A percentile compares a stretch with the other conserved stretches of the same genome.
These are phyloP conservation scores for Percina caprodes DNA, from an alignment of 2,113 vertebrate genomes.

Conservation along the genomic window DNA sequence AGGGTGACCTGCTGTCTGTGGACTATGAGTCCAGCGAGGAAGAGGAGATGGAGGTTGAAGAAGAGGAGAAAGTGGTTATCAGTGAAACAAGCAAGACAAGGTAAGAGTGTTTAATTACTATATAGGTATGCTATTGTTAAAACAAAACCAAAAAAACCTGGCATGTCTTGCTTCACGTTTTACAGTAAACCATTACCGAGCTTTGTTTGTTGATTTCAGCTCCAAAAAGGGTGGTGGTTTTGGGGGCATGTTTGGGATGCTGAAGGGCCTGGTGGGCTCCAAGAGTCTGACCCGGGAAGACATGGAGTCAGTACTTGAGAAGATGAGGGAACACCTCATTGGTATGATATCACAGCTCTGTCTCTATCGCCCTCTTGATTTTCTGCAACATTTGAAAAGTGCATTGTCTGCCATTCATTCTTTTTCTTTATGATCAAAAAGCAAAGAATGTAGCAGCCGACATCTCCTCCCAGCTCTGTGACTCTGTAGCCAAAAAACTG, in stretches of 20 bases:
- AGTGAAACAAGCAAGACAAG: conserved; percentile 81
- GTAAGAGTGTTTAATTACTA: conserved; percentile 46
- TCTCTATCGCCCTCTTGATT: not conserved
- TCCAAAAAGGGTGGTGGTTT: conserved; percentile 88
- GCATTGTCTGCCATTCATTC: not conserved
- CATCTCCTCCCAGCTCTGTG: conserved; percentile 93
- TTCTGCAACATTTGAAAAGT: not conserved
- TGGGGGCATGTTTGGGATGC: conserved; percentile 97
- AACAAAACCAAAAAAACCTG: too few relatives aligned
- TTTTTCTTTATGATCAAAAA: conserved; percentile 58
- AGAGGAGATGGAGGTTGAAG: conserved; percentile 66
- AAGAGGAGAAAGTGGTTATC: conserved; percentile 78
- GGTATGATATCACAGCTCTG: conserved; percentile 72
- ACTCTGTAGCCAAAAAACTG: conserved; percentile 96
- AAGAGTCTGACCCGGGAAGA: conserved; percentile 92
- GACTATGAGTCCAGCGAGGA: conserved; percentile 93
- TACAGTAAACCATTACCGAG: not conserved
- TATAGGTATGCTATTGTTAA: not conserved
- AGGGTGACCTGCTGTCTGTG: conserved; percentile 90
- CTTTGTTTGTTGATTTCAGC: conserved; percentile 70
- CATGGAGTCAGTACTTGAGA: conserved; percentile 96
- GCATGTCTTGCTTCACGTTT: not conserved
- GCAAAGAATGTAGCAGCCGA: conserved; percentile 99
- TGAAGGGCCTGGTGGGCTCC: conserved; percentile 96
- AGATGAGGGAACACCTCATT: conserved; percentile 98